phyloP scores from a whole-genome alignment of 2,888 invertebrate species.

The Aproaerema taeniolella region DNA sequence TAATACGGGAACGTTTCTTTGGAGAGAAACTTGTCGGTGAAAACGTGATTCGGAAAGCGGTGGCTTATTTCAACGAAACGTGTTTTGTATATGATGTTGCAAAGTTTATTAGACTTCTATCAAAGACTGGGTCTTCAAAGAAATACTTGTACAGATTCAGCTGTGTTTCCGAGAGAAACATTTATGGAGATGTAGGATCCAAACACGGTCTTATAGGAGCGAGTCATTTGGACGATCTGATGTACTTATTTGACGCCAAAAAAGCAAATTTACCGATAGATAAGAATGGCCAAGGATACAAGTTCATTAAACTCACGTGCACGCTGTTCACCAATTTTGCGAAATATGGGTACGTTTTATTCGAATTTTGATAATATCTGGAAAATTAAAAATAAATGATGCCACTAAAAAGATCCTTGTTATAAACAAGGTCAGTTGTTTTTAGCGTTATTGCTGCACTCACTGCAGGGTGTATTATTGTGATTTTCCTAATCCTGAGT shows the following conservation, averaged over 20 bases:
- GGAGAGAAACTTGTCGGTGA: constrained; percentile 25
- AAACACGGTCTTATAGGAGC: constrained; percentile 30
- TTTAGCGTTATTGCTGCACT: background rate
- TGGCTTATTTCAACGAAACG: constrained; percentile 27
- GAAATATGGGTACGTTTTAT: constrained; percentile 35
- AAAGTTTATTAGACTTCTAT: constrained; percentile 26
- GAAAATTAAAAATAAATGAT: background rate
- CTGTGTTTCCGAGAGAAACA: constrained; percentile 38
- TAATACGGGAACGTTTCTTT: constrained; percentile 38
- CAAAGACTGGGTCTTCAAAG: constrained; percentile 21
- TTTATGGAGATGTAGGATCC: constrained; percentile 28
- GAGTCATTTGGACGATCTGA: constrained; percentile 47
- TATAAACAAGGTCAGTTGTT: background rate
- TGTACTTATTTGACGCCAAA: constrained; percentile 45
- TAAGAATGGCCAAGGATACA: constrained; percentile 32
- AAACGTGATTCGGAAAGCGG: constrained; percentile 29
- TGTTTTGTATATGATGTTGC: constrained; percentile 29
- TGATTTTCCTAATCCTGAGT: background rate
- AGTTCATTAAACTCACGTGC: constrained; percentile 39
- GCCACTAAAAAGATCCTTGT: background rate
- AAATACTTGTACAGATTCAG: constrained; percentile 40
- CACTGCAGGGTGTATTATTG: background rate
- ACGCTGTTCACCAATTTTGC: constrained; percentile 49
- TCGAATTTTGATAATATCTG: background rate
- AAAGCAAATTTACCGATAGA: constrained; percentile 30